phyloP scores from a whole-genome alignment of 2,797 vertebrate genomes.

The Harpagifer antarcticus region DNA sequence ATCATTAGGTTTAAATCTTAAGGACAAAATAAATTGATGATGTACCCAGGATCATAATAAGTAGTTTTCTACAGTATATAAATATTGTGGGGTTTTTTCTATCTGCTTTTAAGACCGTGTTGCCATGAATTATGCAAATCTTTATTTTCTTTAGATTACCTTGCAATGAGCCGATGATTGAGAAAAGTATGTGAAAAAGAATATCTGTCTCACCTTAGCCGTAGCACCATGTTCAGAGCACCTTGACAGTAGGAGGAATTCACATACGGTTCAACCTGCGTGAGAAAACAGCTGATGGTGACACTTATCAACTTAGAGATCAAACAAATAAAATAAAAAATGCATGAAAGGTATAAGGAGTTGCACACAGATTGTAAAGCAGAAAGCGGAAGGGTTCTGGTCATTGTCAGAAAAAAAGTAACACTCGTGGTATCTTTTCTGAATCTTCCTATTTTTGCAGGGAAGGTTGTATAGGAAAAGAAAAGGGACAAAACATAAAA shows the following conservation, averaged over 20 bases:
- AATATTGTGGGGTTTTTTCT: no score
- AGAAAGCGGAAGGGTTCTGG: neutral
- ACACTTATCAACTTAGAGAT: neutral
- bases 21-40: conserved; percentile 15
- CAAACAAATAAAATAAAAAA: neutral
- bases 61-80: neutral
- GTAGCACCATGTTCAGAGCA: conserved; percentile 96
- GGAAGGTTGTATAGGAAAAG: conserved; percentile 39
- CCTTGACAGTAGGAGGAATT: conserved; percentile 84
- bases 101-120: neutral
- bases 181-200: conserved; percentile 14
- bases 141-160: neutral
- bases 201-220: conserved; percentile 91
- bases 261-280: conserved; percentile 89
- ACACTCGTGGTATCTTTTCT: no score
- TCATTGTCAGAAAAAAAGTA: neutral
- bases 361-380: neutral
- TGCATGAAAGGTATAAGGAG: neutral
- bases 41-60: neutral
- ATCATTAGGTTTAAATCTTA: conserved; percentile 35
- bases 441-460: conserved; percentile 9
- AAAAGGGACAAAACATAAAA: conserved; percentile 47
- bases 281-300: conserved; percentile 37
- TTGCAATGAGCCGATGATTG: neutral
- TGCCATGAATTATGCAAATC: neutral